Evolutionary conservation across 2,113 vertebrate genomes (phyloP).

Genomic region (Rhabdornis inornatus): DNA sequence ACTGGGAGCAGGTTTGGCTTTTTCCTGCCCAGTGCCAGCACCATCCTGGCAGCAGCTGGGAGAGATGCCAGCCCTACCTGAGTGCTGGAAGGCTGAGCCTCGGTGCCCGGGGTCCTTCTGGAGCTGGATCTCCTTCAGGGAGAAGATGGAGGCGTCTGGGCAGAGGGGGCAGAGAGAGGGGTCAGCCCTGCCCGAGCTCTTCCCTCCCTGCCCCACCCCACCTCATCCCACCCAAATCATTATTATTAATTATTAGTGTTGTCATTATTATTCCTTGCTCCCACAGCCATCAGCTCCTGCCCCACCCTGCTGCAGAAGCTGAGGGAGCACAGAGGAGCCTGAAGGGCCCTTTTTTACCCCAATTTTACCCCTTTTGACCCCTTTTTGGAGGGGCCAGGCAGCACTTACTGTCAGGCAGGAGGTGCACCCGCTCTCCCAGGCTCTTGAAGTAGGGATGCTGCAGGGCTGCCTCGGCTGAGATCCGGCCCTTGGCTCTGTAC

Average conservation of each 20-base stretch:
- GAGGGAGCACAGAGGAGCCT: not conserved
- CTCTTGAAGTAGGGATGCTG: slow-evolving; percentile 86
- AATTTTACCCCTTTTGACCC: not conserved
- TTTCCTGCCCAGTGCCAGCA: not conserved
- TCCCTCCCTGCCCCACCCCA: fast-evolving
- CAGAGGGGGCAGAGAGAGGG: not conserved
- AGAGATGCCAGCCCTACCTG: slow-evolving; percentile 71
- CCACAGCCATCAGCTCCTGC: not conserved
- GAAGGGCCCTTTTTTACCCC: not conserved
- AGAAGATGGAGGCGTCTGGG: slow-evolving; percentile 90
- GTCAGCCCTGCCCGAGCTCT: not conserved
- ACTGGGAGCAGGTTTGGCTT: not conserved
- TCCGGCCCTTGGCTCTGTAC: slow-evolving; percentile 85
- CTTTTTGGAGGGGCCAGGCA: not conserved
- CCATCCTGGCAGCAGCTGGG: not conserved
- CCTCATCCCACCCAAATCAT: not conserved
- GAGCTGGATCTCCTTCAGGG: slow-evolving; percentile 89
- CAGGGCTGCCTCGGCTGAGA: slow-evolving; percentile 83
- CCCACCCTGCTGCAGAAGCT: not conserved
- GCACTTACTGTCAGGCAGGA: slow-evolving; percentile 90
- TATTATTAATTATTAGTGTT: too few species aligned
- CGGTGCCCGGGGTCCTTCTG: slow-evolving; percentile 92
- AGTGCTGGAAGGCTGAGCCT: slow-evolving; percentile 86
- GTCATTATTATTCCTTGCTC: not conserved
- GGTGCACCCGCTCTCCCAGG: slow-evolving; percentile 85